Evolutionary conservation across 2,113 vertebrate genomes (phyloP).

Genomic region (Gallinago jamesoni): DNA sequence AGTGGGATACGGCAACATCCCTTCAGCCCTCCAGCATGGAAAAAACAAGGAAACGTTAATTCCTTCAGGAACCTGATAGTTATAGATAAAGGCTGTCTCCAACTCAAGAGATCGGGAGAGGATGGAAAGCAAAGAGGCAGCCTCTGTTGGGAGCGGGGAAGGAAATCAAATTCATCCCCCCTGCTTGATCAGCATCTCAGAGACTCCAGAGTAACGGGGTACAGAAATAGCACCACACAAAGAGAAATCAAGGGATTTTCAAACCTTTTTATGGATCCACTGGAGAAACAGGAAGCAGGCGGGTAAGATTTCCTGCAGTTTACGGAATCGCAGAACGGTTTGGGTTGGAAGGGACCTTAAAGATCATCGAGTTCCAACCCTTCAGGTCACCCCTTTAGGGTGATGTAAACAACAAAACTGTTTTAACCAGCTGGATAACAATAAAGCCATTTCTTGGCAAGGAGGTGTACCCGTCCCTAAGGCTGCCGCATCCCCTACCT

Average conservation of each 20-base stretch:
- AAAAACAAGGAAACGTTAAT: neutral
- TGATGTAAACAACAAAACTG: neutral
- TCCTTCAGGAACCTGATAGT: neutral
- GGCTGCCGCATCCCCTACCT: fast-evolving
- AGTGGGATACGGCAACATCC: neutral
- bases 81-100: neutral
- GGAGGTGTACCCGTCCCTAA: fast-evolving
- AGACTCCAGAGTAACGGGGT: neutral
- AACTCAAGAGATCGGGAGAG: neutral
- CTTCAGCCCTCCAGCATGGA: neutral
- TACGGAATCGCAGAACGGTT: no score
- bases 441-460: neutral
- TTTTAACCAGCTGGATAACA: neutral
- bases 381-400: no score
- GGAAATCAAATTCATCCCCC: neutral
- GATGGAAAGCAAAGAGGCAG: neutral
- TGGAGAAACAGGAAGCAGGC: neutral
- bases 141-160: neutral
- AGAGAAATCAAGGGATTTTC: neutral
- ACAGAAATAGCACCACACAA: fast-evolving
- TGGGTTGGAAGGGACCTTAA: no score
- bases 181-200: neutral
- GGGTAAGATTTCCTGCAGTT: neutral
- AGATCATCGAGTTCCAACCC: no score
- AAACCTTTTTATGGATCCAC: neutral